Percentiles rank a stretch among this genome's conserved stretches.
phyloP scores from a whole-genome alignment of 2,888 invertebrate species.

The Athalia circularis region DNA sequence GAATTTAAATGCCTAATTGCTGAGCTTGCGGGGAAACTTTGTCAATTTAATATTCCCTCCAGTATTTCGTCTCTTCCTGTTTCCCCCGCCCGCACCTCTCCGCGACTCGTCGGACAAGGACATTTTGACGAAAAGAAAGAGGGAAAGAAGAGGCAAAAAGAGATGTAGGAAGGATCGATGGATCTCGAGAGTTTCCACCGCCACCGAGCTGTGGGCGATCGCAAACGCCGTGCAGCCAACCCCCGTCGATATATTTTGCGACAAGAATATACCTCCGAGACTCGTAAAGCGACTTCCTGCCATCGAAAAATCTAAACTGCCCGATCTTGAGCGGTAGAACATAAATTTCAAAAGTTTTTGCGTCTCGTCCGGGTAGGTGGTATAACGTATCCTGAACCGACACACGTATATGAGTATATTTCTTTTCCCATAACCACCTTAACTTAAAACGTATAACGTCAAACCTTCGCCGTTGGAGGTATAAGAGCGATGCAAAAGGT shows the following conservation, averaged over 20 bases:
- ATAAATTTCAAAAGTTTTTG: constrained; percentile 35
- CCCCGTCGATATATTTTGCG: constrained; percentile 56
- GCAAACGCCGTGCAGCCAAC: constrained; percentile 14
- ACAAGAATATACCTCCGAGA: constrained; percentile 63
- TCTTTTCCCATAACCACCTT: constrained; percentile 2
- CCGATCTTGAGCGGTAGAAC: constrained; percentile 37
- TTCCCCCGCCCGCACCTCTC: background rate
- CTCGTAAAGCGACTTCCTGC: constrained; percentile 63
- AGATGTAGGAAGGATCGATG: constrained; percentile 45
- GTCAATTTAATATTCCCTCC: constrained; percentile 43
- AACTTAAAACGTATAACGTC: constrained; percentile 10
- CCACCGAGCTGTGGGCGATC: constrained; percentile 33
- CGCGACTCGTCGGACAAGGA: background rate
- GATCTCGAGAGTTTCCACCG: constrained; percentile 47
- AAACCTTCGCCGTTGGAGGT: constrained; percentile 32
- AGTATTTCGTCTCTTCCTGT: constrained; percentile 33
- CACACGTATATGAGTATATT: background rate
- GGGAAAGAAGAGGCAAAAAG: background rate
- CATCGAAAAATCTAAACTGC: constrained; percentile 49
- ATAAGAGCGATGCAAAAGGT: constrained; percentile 23
- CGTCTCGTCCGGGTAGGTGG: constrained; percentile 36
- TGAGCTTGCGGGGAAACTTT: constrained; percentile 17
- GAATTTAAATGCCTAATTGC: constrained; percentile 41
- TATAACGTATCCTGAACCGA: background rate
- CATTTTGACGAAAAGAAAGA: background rate